A percentile compares a stretch with the other conserved stretches of the same genome.
These are phyloP conservation scores for Podarcis cretensis DNA, from an alignment of 2,113 vertebrate genomes.

Conservation along the genomic window DNA sequence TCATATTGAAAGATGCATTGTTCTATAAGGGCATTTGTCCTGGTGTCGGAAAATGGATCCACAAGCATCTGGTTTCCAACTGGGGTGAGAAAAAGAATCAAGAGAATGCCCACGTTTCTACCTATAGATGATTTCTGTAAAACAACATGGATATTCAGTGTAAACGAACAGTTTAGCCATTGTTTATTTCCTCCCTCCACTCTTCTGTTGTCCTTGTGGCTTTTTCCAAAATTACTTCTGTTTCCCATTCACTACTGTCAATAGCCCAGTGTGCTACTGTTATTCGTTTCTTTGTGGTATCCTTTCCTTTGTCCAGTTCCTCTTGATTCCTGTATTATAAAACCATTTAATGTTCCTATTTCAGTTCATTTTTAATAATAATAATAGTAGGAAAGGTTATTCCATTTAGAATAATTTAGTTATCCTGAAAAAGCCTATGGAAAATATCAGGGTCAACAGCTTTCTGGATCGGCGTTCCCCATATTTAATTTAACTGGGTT, in stretches of 20 bases:
- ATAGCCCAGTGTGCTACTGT: slow-evolving; percentile 15
- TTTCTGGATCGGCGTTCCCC: slow-evolving; percentile 14
- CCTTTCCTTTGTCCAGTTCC: not conserved
- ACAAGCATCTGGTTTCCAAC: not conserved
- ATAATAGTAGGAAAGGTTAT: not conserved
- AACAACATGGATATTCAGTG: not conserved
- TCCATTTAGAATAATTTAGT: slow-evolving; percentile 13
- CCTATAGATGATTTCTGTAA: slow-evolving; percentile 1
- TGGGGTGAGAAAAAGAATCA: slow-evolving; percentile 6
- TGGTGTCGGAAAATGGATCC: slow-evolving; percentile 43
- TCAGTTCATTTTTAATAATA: not conserved
- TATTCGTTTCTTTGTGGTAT: slow-evolving; percentile 33
- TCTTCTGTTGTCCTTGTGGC: slow-evolving; percentile 9
- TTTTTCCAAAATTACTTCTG: not conserved
- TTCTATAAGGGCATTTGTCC: slow-evolving; percentile 43
- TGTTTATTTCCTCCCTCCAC: not conserved
- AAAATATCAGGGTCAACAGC: not conserved
- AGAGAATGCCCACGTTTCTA: not conserved
- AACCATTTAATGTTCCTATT: not conserved
- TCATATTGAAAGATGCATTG: slow-evolving; percentile 27
- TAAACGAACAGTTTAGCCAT: not conserved
- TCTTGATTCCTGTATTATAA: slow-evolving; percentile 19
- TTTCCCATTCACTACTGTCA: slow-evolving; percentile 20
- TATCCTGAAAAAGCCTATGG: slow-evolving; percentile 16
- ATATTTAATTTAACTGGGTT: not conserved